Base-by-base conservation (phyloP, 2,888 invertebrate genomes). In the Pammene aurita region DNA sequence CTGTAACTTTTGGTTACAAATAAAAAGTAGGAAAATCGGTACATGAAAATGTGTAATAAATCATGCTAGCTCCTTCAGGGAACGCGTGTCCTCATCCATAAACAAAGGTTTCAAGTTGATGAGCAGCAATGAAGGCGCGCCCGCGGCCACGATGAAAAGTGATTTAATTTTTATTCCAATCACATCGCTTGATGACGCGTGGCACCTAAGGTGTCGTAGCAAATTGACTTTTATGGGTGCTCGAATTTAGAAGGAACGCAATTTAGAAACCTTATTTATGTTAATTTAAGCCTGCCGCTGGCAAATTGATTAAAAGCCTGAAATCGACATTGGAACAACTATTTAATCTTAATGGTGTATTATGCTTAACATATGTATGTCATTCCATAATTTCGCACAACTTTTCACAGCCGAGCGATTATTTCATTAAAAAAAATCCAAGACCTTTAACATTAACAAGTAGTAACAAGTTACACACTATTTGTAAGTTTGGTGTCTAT, bases 81-180 rank as follows among this genome's bases (percentile, higher is more conserved):
- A 69, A 70, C 74, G 72, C 71, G 46, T 73, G 65, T 69, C 70
- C 71, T 73, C 74, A 74, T 71, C 72, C 75, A 75, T 77, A 77
- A 76, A 76, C 75, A 76, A 72, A 71, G 75, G 70, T 68, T 72
- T 72, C 60, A 74, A 72, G 72, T 74, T 74, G 76, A 72, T 72
- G 73, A 75, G 75, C 73, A 58, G 73, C 70, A 71, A 75, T 78
- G 72, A 75, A 75, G 63, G 44, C 42, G 26, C 54, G 50, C 62
- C 67, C 46, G 61, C 16, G 52, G 57, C 63, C 41, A 44, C 57
- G 44, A 73, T 73, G 72, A 70, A 71, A 73, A 69, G 73, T 64
- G 63, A 64, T 68, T 46, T 64, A 68, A 68, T 64, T 67, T 52
- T 68, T 58, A 68, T 64, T 64, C 50, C 57, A 68, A 58, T 68